Base-by-base conservation (phyloP, 1,140 invertebrate genomes). In the Globodera rostochiensis region DNA sequence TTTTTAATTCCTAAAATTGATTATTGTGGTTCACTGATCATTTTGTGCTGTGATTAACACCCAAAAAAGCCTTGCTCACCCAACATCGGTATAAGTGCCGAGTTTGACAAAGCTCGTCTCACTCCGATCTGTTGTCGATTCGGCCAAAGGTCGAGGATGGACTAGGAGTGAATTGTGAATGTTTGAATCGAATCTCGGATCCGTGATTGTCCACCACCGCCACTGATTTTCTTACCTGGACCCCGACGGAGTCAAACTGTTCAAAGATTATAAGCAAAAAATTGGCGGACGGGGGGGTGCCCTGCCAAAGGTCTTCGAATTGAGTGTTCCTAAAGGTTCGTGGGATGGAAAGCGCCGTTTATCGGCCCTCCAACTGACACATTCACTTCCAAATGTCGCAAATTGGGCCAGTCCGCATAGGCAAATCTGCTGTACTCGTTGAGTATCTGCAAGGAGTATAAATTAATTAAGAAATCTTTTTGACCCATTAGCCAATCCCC, bases 231-330 rank as follows among this genome's bases (percentile, higher is more conserved):
- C 73, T 74, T 21, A 74, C 70, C 21, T 82, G 81, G 73, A 67
- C 74, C 6, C 25, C 80, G 64, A 86, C 80, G 47, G 84, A 84
- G 73, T 90, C 88, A 73, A 79, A 86, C 73, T 90, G 83, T 70
- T 89, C 88, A 77, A 89, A 89, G 49, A 90, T 67, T 46, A 89
- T 88, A n/a, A 84, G 87, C 77, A 89, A 74, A 74, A 90, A 88
- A 36, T 88, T 83, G 19, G 88, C 85, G 46, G 80, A 77, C 46
- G 64, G 83, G 5, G 76, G 49, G 57, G 86, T 73, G 49, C 84
- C 83, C 15, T 84, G 50, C 88, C 88, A 89, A 45, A 89, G 81
- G 71, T 88, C 87, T 19, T 89, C 88, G 79, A 86, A 89, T 13
- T 78, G 82, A 19, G 88, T 89, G 25, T 80, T 73, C 11, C 87